A percentile compares a stretch with the other conserved stretches of the same genome.
These are phyloP conservation scores for Zonotrichia leucophrys DNA, from an alignment of 2,113 vertebrate genomes.

Conservation along the genomic window DNA sequence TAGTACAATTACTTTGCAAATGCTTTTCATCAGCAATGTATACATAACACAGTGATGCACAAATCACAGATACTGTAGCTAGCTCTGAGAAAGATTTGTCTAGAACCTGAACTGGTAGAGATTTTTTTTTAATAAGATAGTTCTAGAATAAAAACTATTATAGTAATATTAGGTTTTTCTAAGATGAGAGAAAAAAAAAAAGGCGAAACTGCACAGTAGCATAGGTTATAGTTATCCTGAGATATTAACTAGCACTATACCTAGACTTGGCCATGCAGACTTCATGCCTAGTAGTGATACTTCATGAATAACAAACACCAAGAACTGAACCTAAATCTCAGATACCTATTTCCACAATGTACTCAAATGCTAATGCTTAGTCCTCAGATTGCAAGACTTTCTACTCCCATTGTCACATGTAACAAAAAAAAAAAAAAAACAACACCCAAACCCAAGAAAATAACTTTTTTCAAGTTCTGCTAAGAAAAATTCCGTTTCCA, in stretches of 20 bases:
- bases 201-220: background rate
- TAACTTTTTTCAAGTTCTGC: background rate
- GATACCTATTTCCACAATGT: background rate
- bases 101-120: background rate
- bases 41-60: background rate
- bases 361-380: background rate
- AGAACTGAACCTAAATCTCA: background rate
- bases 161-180: background rate
- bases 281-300: background rate
- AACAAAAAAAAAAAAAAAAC: background rate
- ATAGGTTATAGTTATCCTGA: background rate
- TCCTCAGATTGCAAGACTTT: background rate
- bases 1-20: background rate
- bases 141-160: background rate
- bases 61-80: background rate
- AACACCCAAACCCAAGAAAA: background rate
- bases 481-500: background rate
- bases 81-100: background rate
- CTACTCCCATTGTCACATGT: background rate
- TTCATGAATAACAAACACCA: background rate
- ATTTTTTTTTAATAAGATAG: background rate
- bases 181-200: background rate
- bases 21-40: background rate
- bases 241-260: background rate
- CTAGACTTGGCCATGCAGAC: background rate